These are phyloP conservation scores for Pterois miles DNA, from an alignment of 2,797 vertebrate genomes.

Conservation along the genomic window DNA sequence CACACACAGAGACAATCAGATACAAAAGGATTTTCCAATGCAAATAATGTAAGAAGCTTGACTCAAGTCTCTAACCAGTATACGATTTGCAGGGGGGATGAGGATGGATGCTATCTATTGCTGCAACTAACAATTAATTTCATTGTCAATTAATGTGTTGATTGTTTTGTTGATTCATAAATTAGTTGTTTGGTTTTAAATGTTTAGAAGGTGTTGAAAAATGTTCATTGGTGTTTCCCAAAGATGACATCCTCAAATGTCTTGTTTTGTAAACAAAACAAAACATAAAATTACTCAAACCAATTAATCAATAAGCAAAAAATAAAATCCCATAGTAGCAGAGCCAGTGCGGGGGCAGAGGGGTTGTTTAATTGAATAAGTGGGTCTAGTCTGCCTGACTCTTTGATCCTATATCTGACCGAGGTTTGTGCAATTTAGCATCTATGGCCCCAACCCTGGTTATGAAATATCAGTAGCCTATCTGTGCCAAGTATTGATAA, in stretches of 20 bases:
- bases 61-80: not conserved
- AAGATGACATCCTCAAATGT: too few species aligned
- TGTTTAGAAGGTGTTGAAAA: too few species aligned
- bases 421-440: not conserved
- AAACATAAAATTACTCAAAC: too few species aligned
- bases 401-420: not conserved
- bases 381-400: not conserved
- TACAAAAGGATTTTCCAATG: not conserved
- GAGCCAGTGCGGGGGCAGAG: not conserved
- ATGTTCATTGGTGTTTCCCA: too few species aligned
- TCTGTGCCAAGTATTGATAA: not conserved
- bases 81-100: not conserved
- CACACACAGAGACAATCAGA: not conserved
- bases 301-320: too few species aligned
- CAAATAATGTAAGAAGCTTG: not conserved
- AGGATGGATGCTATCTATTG: not conserved
- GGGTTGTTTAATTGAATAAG: not conserved
- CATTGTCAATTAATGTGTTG: too few species aligned
- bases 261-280: too few species aligned
- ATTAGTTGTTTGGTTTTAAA: too few species aligned
- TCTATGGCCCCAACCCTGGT: not conserved
- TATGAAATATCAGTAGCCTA: not conserved
- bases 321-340: not conserved
- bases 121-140: too few species aligned
- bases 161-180: too few species aligned